These are phyloP conservation scores for Mus pahari DNA, from an alignment of 2,113 vertebrate species.

Conservation along the genomic window DNA sequence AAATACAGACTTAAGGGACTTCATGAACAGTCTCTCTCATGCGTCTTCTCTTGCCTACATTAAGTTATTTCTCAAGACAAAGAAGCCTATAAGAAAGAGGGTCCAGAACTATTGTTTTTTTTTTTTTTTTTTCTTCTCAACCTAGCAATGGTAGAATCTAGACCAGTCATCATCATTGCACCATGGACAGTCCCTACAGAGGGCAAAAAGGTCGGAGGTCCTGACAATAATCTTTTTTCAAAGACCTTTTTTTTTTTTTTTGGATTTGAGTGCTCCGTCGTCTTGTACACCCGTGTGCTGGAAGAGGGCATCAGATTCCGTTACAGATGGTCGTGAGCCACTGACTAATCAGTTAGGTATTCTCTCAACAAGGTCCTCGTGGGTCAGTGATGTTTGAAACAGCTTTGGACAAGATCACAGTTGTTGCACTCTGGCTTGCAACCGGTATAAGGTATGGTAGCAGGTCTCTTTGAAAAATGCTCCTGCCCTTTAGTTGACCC, in stretches of 20 bases:
- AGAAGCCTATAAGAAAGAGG: background rate
- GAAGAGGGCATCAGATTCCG: too few relatives aligned
- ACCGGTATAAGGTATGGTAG: background rate
- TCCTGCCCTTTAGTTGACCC: background rate
- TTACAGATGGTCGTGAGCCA: too few relatives aligned
- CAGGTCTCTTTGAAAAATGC: background rate
- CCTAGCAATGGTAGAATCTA: background rate
- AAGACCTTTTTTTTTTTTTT: too few relatives aligned
- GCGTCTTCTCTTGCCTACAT: background rate
- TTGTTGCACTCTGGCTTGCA: background rate
- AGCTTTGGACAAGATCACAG: background rate
- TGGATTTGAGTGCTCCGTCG: too few relatives aligned
- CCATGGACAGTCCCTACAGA: background rate
- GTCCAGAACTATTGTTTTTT: background rate
- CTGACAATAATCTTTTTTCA: background rate
- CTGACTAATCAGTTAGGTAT: background rate
- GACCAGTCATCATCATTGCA: background rate
- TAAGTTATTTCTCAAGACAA: background rate
- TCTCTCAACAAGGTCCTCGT: background rate
- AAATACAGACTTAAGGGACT: background rate
- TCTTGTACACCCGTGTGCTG: too few relatives aligned
- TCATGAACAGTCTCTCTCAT: background rate
- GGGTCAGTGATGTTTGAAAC: background rate
- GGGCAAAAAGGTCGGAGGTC: background rate
- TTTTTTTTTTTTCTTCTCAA: too few relatives aligned